Evolutionary conservation across 2,888 invertebrate genomes (phyloP).

Genomic region (Macroteleia sp.): DNA sequence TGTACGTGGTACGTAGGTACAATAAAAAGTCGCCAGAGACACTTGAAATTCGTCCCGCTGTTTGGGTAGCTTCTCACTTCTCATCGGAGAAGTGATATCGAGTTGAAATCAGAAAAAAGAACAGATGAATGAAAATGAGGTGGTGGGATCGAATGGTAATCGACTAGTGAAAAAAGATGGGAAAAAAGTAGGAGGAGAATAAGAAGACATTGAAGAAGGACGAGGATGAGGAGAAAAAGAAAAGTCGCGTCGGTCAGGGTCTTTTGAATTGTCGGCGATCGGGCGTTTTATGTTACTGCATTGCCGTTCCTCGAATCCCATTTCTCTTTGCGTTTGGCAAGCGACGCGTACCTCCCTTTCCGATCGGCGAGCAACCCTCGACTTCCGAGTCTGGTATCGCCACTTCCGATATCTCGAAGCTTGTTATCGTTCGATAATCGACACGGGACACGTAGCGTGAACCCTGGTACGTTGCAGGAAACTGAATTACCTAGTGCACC

Average conservation of each 20-base stretch:
- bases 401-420: constrained; percentile 70
- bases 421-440: constrained; percentile 79
- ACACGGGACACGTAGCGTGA: constrained; percentile 74
- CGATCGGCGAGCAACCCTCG: constrained; percentile 51
- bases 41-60: constrained; percentile 38
- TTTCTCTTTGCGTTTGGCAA: constrained; percentile 52
- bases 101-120: constrained; percentile 29
- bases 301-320: constrained; percentile 30
- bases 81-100: constrained; percentile 34
- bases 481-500: constrained; percentile 77
- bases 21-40: constrained; percentile 27
- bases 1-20: background rate
- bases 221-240: constrained; percentile 4
- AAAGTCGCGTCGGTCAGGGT: constrained; percentile 14
- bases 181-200: no score
- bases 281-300: constrained; percentile 52
- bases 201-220: no score
- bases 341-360: constrained; percentile 40
- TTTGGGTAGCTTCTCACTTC: constrained; percentile 17
- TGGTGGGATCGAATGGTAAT: constrained; percentile 24
- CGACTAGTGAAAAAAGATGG: constrained; percentile 15
- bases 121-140: constrained; percentile 46
- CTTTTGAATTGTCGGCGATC: constrained; percentile 40
- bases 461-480: constrained; percentile 73
- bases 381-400: constrained; percentile 49